Conservation (phyloP, 1,140 invertebrate species). For the Augochlora pura region DNA sequence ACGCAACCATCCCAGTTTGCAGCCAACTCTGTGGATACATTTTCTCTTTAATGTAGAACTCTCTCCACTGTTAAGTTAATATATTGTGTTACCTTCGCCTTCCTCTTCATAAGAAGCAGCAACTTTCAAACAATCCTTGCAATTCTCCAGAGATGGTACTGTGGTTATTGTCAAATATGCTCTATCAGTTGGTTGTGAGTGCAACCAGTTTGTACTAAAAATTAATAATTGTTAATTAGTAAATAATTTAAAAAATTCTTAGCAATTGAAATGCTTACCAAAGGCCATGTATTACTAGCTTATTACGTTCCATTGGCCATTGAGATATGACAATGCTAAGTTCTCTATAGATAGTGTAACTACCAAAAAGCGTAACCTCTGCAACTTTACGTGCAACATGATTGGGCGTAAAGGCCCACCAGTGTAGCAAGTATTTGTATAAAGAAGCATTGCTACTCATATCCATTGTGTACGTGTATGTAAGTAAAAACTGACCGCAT, state of each 20-base stretch:
- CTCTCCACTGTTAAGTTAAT: neutral
- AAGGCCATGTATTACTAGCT: conserved; percentile 85
- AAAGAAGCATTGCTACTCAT: conserved; percentile 77
- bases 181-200: conserved; percentile 78
- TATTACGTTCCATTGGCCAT: conserved; percentile 85
- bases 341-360: conserved; percentile 83
- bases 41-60: too few species aligned
- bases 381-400: conserved; percentile 83
- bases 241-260: neutral
- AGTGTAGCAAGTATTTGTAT: conserved; percentile 85
- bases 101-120: conserved; percentile 83
- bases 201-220: conserved; percentile 69
- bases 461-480: conserved; percentile 87
- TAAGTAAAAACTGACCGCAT: conserved; percentile 94
- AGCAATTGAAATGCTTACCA: conserved; percentile 77
- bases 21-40: conserved; percentile 77
- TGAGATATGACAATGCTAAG: conserved; percentile 85
- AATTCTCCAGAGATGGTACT: conserved; percentile 83
- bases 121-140: conserved; percentile 82
- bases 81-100: conserved; percentile 71
- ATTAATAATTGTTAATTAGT: conserved; percentile 23
- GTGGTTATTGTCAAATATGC: conserved; percentile 82
- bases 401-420: conserved; percentile 86
- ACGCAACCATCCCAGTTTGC: conserved; percentile 83
- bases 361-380: conserved; percentile 86